Conservation (phyloP, 2,797 vertebrate genomes). For the Pogoniulus pusillus region DNA sequence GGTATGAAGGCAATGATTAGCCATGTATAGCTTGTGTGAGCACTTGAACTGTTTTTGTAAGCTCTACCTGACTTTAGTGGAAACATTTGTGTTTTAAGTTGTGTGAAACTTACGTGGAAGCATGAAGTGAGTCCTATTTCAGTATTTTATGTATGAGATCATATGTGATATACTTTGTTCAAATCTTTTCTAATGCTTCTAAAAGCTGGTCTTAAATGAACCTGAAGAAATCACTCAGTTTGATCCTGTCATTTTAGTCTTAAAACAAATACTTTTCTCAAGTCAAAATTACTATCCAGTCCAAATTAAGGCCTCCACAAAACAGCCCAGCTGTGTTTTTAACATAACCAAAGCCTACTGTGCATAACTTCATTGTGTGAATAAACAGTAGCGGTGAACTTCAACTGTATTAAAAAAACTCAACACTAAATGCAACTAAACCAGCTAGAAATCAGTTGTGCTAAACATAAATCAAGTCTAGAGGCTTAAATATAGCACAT, state of each 20-base stretch:
- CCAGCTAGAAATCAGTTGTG: not conserved
- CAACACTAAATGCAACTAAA: not conserved
- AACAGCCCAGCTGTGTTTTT: not conserved
- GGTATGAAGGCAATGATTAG: not conserved
- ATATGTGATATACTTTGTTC: not conserved
- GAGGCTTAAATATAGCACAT: not conserved
- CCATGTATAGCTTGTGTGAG: not conserved
- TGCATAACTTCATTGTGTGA: not conserved
- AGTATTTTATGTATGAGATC: not conserved
- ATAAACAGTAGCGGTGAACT: not conserved
- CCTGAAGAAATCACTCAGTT: not conserved
- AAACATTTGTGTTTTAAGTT: not conserved
- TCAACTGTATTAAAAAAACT: not conserved
- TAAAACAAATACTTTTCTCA: constrained; percentile 3
- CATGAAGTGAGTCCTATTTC: not conserved
- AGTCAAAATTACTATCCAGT: not conserved
- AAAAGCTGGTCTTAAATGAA: not conserved
- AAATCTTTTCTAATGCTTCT: not conserved
- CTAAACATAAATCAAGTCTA: not conserved
- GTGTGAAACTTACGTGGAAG: not conserved
- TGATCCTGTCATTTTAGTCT: not conserved
- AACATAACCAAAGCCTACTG: not conserved
- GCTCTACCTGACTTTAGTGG: not conserved
- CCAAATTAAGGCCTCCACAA: not conserved
- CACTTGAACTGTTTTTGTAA: not conserved